Base-by-base conservation (phyloP, 1,140 invertebrate species). In the Dreissena rostriformis region DNA sequence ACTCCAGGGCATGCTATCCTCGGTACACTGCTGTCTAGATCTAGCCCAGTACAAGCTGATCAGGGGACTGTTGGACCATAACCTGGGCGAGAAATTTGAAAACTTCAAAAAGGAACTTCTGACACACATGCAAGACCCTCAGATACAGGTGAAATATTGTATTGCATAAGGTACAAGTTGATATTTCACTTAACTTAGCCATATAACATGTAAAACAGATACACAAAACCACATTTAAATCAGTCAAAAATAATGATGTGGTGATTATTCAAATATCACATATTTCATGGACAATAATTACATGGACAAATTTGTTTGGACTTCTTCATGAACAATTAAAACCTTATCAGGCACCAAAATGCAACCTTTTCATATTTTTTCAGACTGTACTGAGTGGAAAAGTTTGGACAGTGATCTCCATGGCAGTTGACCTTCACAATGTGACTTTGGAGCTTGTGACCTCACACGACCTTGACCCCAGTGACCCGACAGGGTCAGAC, bases 31-130 rank as follows among this genome's bases (percentile, higher is more conserved):
- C 79, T 95, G 96, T n/a, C 91, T 99, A 26, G 96, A 98, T 94
- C 94, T 96, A 24, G 94, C 95, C 19, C 97, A 99, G 91, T 99
- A 99, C 92, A 96, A 96, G 92, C 92, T 99, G 14, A 96, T 99
- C 24, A 95, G 97, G 70, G 98, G 98, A 28, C 94, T 99, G 26
- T 94, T 99, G 0, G 95, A 96, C 0, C 97, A 97, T 91, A 99
- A 99, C 94, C 96, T 99, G 63, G 98, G 97, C 19, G 98, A 99
- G 93, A 95, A 95, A 83, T 94, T 98, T 17, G 96, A 97, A 81
- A 96, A 97, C 28, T 91, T 92, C 80, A 86, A 91, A 73, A 86
- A 86, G 29, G 90, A 90, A 22, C 84, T 93, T n/a, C 89, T 93
- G 88, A 89, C 93, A 7, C 87, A 92, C 63, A 84, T 93, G 52